phyloP scores from a whole-genome alignment of 2,888 invertebrate species.

The Pyralis farinalis region DNA sequence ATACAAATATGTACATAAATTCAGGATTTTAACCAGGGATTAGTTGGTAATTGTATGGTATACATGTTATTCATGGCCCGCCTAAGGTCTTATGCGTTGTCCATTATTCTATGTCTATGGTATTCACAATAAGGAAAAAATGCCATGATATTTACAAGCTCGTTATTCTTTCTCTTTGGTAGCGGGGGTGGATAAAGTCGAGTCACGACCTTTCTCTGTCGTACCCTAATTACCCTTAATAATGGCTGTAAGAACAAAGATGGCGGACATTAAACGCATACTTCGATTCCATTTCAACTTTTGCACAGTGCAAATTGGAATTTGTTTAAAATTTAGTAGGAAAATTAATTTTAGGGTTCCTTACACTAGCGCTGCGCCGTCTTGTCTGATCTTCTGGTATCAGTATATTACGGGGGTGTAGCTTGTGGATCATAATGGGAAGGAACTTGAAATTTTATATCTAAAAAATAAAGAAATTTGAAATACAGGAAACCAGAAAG shows the following conservation, averaged over 20 bases:
- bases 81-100: background rate
- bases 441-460: too few relatives aligned
- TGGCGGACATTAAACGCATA: slow-evolving; percentile 4
- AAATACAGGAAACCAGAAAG: too few relatives aligned
- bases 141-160: slow-evolving; percentile 8
- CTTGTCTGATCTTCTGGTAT: too few relatives aligned
- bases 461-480: too few relatives aligned
- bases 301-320: background rate
- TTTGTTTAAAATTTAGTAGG: background rate
- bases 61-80: too few relatives aligned
- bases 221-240: slow-evolving; percentile 8
- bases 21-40: too few relatives aligned
- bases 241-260: background rate
- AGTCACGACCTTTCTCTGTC: slow-evolving; percentile 4
- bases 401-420: too few relatives aligned
- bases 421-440: too few relatives aligned
- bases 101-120: slow-evolving; percentile 1
- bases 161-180: slow-evolving; percentile 7
- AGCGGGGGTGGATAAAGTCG: slow-evolving; percentile 2
- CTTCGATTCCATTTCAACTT: slow-evolving; percentile 3
- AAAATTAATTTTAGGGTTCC: too few relatives aligned
- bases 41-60: too few relatives aligned
- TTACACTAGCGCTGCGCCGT: too few relatives aligned
- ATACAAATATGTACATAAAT: too few relatives aligned
- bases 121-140: slow-evolving; percentile 5